These are phyloP conservation scores for Equus quagga DNA, from an alignment of 2,113 vertebrate genomes.

Conservation along the genomic window DNA sequence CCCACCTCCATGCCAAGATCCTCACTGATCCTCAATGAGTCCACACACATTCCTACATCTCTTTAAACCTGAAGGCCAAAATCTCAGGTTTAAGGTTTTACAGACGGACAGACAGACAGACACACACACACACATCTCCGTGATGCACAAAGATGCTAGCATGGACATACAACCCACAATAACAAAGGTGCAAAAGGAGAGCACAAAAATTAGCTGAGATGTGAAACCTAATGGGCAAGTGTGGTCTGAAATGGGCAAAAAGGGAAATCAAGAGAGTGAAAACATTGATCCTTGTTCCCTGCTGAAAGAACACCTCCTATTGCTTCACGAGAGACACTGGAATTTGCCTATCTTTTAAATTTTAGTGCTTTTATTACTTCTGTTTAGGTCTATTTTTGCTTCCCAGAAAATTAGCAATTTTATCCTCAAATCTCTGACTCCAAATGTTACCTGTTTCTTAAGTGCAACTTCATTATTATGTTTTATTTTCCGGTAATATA, in stretches of 20 bases:
- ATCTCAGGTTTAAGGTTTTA: neutral
- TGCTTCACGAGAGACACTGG: neutral
- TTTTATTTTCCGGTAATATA: neutral
- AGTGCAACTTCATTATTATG: neutral
- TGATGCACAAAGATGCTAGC: neutral
- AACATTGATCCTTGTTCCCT: neutral
- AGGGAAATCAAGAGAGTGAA: neutral
- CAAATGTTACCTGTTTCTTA: neutral
- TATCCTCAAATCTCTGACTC: neutral
- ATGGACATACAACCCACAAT: neutral
- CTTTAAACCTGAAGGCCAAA: neutral
- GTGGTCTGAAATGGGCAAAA: neutral
- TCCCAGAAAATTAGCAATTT: neutral
- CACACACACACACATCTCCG: neutral
- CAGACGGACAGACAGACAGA: no score
- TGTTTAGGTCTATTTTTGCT: neutral
- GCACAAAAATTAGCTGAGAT: neutral
- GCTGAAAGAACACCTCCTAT: neutral
- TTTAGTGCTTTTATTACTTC: neutral
- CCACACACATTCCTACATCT: neutral
- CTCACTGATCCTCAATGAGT: neutral
- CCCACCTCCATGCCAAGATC: neutral
- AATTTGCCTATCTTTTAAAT: neutral
- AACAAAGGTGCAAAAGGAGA: neutral
- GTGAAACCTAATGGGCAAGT: neutral